Evolutionary conservation across 2,888 invertebrate species (phyloP).

Genomic region (Cistogaster globosa): DNA sequence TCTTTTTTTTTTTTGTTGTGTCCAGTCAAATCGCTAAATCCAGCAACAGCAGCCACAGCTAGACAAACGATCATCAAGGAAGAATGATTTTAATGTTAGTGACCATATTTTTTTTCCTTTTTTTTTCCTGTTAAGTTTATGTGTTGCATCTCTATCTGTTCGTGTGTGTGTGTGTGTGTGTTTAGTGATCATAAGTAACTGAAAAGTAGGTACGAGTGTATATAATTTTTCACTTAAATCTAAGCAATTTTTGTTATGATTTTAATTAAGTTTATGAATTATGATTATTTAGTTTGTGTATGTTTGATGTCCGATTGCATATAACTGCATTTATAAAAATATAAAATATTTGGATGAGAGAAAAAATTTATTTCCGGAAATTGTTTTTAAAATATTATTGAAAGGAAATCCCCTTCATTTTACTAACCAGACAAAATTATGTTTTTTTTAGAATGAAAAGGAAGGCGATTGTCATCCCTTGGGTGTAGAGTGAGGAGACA

Average conservation of each 20-base stretch:
- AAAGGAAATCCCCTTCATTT: too few species aligned
- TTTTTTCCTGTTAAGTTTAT: not conserved
- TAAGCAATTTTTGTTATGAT: slow-evolving; percentile 77
- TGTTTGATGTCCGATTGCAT: slow-evolving; percentile 31
- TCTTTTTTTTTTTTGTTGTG: not conserved
- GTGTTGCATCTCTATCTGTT: slow-evolving; percentile 7
- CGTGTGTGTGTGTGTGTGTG: not conserved
- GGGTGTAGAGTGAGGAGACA: too few species aligned
- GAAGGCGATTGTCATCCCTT: too few species aligned
- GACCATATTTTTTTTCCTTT: slow-evolving; percentile 17
- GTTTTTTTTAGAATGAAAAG: too few species aligned
- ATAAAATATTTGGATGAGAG: slow-evolving; percentile 10
- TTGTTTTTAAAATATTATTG: too few species aligned
- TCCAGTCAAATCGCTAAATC: not conserved
- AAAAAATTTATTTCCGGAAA: not conserved
- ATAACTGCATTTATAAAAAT: slow-evolving; percentile 3
- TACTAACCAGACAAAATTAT: too few species aligned
- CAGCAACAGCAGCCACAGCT: slow-evolving; percentile 21
- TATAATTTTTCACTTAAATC: slow-evolving; percentile 62
- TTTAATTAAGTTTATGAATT: slow-evolving; percentile 81
- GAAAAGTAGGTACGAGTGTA: slow-evolving; percentile 7
- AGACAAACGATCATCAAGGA: slow-evolving; percentile 57
- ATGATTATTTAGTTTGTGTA: slow-evolving; percentile 65
- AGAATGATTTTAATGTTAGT: slow-evolving; percentile 52
- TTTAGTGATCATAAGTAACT: not conserved